These are phyloP conservation scores for Fratercula arctica DNA, from an alignment of 2,797 vertebrate species.

Conservation along the genomic window DNA sequence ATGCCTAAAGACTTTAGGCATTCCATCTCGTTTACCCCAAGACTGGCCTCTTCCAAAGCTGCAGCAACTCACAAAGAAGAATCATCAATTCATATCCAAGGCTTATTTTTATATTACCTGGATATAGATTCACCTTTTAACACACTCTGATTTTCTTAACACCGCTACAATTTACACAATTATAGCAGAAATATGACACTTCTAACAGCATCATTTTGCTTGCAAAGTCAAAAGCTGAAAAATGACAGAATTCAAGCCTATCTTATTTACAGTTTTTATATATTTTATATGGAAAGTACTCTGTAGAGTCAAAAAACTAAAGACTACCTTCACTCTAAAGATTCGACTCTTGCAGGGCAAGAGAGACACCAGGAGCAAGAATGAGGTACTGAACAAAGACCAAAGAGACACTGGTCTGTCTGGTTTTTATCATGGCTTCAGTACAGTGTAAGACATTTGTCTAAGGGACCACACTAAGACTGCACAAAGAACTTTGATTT, in stretches of 20 bases:
- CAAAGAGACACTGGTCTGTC: background rate
- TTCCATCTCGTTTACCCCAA: background rate
- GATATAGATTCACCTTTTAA: background rate
- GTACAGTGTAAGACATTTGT: background rate
- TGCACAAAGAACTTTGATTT: background rate
- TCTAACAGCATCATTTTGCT: background rate
- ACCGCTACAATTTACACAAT: background rate
- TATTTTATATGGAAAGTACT: background rate
- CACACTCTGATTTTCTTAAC: background rate
- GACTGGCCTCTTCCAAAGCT: background rate
- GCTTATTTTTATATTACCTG: background rate
- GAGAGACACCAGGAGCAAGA: background rate
- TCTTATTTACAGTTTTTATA: background rate
- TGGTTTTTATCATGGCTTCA: background rate
- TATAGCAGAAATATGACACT: background rate
- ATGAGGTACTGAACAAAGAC: background rate
- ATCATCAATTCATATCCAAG: background rate
- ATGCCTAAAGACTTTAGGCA: no score
- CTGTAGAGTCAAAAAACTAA: background rate
- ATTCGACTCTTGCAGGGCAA: background rate
- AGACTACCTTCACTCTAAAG: background rate
- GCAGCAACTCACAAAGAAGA: background rate
- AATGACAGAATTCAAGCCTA: background rate
- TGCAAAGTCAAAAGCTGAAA: background rate
- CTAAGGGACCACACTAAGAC: background rate